A percentile compares a stretch with the other conserved stretches of the same genome.
phyloP scores from a whole-genome alignment of 2,888 invertebrate species.

The Pemphredon lugubris region DNA sequence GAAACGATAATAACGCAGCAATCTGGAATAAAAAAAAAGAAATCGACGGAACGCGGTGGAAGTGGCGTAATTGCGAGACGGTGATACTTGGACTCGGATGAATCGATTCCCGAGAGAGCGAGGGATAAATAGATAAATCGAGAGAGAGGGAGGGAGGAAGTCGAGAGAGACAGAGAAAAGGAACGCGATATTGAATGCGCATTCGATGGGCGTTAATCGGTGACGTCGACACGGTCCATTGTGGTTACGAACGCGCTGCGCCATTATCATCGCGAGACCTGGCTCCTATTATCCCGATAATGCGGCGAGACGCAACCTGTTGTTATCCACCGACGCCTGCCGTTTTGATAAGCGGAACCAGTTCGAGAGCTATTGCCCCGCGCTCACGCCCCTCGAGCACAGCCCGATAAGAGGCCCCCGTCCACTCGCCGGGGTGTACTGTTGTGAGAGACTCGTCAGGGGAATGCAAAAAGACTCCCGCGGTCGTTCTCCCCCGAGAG shows the following conservation, averaged over 20 bases:
- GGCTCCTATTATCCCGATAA: constrained; percentile 32
- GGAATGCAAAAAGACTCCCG: too few relatives aligned
- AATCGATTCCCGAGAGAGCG: too few relatives aligned
- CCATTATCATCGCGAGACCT: constrained; percentile 21
- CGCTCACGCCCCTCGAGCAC: constrained; percentile 34
- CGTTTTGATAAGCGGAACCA: constrained; percentile 43
- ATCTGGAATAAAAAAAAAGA: too few relatives aligned
- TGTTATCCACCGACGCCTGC: constrained; percentile 32
- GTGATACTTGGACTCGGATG: too few relatives aligned
- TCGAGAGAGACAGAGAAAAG: too few relatives aligned
- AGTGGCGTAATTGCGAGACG: too few relatives aligned
- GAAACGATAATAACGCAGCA: too few relatives aligned
- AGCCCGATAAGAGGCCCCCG: constrained; percentile 18
- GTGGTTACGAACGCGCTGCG: constrained; percentile 14
- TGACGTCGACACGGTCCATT: constrained; percentile 2
- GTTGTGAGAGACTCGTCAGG: too few relatives aligned
- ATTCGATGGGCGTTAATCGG: constrained; percentile 6
- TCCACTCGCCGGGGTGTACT: too few relatives aligned
- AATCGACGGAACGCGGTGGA: too few relatives aligned
- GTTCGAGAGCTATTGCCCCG: constrained; percentile 42
- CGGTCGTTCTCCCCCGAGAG: background rate
- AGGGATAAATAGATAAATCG: too few relatives aligned
- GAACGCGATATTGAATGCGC: background rate
- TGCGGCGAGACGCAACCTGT: constrained; percentile 35
- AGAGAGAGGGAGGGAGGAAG: too few relatives aligned